Evolutionary conservation across 2,888 invertebrate species (phyloP), one percentile per base, ranked within the genome.

Genomic region (Caenorhabditis sulstoni): DNA sequence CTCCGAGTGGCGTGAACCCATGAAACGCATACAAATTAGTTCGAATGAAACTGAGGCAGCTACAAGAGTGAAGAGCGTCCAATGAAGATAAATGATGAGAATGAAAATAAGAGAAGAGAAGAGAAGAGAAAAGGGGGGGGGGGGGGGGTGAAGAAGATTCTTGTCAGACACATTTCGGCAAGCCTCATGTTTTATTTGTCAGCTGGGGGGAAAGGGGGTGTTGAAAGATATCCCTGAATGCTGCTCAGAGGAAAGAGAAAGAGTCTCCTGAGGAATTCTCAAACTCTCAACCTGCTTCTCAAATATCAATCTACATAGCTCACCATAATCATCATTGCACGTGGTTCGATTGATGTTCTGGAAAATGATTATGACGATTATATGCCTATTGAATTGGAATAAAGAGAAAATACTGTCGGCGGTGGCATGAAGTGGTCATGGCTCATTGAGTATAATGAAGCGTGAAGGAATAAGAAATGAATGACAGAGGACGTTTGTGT

Each of bases 131-230:
- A 53, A 59, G 37, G 35, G 11, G 12, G n/a, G 29, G 29, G 29
- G 29, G 52, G 37, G 35, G 11, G 12, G n/a, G 29, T 3, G 29
- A 7, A 37, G 45, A 71, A 64, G 73, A 73, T 58, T 73, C 73
- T 73, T 73, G 73, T 73, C 73, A 64, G 64, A 64, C 73, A 73
- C 64, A 73, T 73, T 73, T 64, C 73, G 73, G 64, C 64, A 64
- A 52, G 64, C 58, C 64, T 73, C 64, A 73, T 64, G 73, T 73
- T 73, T 73, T 73, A 73, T 64, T 73, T 52, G 73, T 73, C 73
- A 64, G 73, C 41, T 58, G 73, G 20, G 64, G 57, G 55, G 47
- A 39, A 45, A 47, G 37, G 23, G 59, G 67, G 61, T 71, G 55
- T 47, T 55, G 70, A 71, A 47, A 71, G 49, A 62, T 61, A 71